Conservation (phyloP, 2,113 vertebrate species). For the Salvelinus namaycush region DNA sequence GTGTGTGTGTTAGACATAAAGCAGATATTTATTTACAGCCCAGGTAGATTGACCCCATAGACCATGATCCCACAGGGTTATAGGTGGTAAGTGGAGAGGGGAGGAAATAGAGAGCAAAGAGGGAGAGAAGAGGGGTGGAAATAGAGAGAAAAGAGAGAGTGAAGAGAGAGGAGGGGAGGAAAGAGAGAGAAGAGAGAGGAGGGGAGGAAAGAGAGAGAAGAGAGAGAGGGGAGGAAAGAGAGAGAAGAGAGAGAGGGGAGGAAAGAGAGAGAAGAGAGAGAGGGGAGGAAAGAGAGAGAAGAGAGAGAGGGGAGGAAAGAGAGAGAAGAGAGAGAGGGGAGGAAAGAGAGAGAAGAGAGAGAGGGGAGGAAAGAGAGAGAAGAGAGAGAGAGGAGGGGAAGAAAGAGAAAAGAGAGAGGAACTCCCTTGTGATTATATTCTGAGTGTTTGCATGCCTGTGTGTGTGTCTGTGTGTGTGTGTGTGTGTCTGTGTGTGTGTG, state of each 20-base stretch:
- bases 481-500: slow-evolving; percentile 7
- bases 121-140: neutral
- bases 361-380: neutral
- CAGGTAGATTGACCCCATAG: slow-evolving; percentile 25
- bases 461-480: neutral
- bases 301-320: no score
- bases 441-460: slow-evolving; percentile 29
- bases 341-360: no score
- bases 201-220: neutral
- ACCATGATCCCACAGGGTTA: neutral
- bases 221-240: neutral
- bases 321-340: slow-evolving; percentile 4
- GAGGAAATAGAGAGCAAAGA: neutral
- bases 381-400: neutral
- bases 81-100: slow-evolving; percentile 5
- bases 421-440: slow-evolving; percentile 40
- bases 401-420: slow-evolving; percentile 5
- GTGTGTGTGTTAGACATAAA: neutral
- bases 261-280: no score
- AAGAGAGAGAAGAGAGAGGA: neutral
- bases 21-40: slow-evolving; percentile 26
- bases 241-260: no score
- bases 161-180: no score
- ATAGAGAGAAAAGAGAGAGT: neutral
- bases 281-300: no score